Conservation (phyloP, 2,888 invertebrate genomes). For the Syrista parreyssii region DNA sequence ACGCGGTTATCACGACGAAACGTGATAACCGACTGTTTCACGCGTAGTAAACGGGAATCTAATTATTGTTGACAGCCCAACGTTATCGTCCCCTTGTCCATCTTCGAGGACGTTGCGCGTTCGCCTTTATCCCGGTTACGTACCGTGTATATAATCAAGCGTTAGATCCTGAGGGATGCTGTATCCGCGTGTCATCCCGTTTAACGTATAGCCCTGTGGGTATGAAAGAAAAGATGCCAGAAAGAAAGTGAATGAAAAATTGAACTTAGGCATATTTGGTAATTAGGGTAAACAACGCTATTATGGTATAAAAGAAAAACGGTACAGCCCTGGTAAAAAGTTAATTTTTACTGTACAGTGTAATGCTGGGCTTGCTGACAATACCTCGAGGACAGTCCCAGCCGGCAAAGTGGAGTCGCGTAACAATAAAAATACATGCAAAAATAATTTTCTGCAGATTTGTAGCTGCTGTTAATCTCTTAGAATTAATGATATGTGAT, state of each 20-base stretch:
- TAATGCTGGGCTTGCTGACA: not conserved
- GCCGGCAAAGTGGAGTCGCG: not conserved
- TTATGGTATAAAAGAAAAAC: not conserved
- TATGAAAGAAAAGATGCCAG: not conserved
- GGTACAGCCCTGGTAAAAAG: not conserved
- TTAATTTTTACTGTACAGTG: not conserved
- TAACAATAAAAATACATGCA: not conserved
- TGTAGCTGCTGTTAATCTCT: not conserved
- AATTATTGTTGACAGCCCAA: not conserved
- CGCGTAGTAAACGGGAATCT: constrained; percentile 16
- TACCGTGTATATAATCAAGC: not conserved
- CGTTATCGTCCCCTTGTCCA: not conserved
- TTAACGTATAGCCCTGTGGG: not conserved
- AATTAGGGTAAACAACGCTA: not conserved
- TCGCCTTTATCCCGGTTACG: not conserved
- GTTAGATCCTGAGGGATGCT: not conserved
- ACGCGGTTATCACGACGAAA: constrained; percentile 32
- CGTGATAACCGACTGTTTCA: constrained; percentile 28
- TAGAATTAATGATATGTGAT: not conserved
- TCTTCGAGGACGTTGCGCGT: not conserved
- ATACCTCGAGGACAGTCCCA: not conserved
- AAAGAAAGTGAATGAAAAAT: not conserved
- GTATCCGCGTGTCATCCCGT: not conserved
- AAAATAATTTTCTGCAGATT: not conserved
- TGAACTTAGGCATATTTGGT: not conserved